Evolutionary conservation across 1,140 invertebrate species (phyloP), one percentile per base, ranked within the genome.

Genomic region (Thaumetopoea pityocampa): DNA sequence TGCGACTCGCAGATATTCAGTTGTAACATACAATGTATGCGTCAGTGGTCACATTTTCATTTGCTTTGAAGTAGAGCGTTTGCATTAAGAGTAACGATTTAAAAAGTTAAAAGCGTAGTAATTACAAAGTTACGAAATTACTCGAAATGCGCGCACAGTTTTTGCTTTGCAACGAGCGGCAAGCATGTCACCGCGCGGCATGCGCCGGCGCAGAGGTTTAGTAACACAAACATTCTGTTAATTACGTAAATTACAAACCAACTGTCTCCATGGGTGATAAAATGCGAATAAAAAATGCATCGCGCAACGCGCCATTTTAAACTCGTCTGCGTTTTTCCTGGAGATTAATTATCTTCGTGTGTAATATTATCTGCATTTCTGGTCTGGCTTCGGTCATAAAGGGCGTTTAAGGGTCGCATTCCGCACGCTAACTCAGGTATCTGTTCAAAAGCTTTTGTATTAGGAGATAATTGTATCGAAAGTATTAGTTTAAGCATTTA

Each of bases 231-330:
- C 63, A 71, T 54, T 56, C 55, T 55, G 51, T 56, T 82, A 74
- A 78, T 80, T 76, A 63, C 58, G 20, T 45, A 53, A 67, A 77
- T 74, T 69, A 67, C 57, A 60, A 70, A 56, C 57, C 55, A 58
- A 66, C 67, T 59, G 67, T 58, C 58, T 51, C 47, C 52, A 40
- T 42, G 44, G 46, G 50, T 70, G 61, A 77, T 67, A 63, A 76
- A 77, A 76, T 69, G 67, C 57, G 45, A 46, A 65, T 49, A 73
- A 78, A 70, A 72, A 70, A 36, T 10, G 45, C 53, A 51, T 74
- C 65, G 60, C 56, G 55, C 67, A 72, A 80, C 62, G 44, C 45
- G 11, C 12, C 27, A 45, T 9, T 50, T 44, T 14, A 35, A 34
- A 42, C 40, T 48, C 29, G 26, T 47, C 49, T 54, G 34, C 48